phyloP scores from a whole-genome alignment of 2,888 invertebrate species.

The Ischnus inquisitorius region DNA sequence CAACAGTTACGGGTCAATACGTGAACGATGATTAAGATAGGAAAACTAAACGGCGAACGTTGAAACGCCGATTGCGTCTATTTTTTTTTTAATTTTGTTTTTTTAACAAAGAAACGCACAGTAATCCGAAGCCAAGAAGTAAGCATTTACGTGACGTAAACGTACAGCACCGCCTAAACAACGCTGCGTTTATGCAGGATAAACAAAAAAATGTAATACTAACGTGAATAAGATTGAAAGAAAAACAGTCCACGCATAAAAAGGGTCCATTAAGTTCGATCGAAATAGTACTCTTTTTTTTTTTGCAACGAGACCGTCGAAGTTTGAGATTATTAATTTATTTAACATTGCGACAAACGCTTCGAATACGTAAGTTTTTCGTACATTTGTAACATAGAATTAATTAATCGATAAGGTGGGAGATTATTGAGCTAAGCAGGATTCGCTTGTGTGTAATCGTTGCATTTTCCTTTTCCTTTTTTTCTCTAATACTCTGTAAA shows the following conservation, averaged over 20 bases:
- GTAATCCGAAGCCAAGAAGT: conserved; percentile 20
- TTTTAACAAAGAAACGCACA: conserved; percentile 53
- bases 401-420: conserved; percentile 28
- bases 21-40: conserved; percentile 85
- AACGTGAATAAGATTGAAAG: conserved; percentile 8
- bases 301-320: conserved; percentile 23
- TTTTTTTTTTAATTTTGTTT: conserved; percentile 30
- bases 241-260: conserved; percentile 46
- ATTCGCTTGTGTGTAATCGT: conserved; percentile 29
- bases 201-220: conserved; percentile 21
- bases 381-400: conserved; percentile 49
- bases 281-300: conserved; percentile 25
- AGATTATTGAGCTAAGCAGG: conserved; percentile 28
- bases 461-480: conserved; percentile 63
- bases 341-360: conserved; percentile 8
- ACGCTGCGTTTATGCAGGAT: conserved; percentile 28
- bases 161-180: conserved; percentile 53
- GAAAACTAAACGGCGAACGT: background rate
- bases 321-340: conserved; percentile 66
- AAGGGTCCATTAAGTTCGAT: conserved; percentile 53
- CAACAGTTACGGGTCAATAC: conserved; percentile 91
- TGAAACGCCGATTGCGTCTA: background rate
- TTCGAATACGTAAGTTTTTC: conserved; percentile 38
- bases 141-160: conserved; percentile 38
- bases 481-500: conserved; percentile 72